Conservation (phyloP, 1,140 invertebrate species). For the Diuraphis noxia region DNA sequence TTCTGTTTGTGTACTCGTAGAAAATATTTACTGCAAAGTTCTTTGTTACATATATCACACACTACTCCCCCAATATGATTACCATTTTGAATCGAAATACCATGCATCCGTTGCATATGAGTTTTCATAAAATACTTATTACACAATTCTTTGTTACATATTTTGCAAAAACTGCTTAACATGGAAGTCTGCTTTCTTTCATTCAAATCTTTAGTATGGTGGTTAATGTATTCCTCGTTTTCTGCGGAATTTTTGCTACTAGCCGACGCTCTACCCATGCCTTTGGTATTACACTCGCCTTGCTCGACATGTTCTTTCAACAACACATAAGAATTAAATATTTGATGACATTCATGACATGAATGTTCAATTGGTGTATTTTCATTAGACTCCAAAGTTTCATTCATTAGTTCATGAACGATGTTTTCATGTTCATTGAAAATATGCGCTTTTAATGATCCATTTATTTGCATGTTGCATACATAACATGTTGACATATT, state of each 20-base stretch:
- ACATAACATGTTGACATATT: not conserved
- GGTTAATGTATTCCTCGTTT: not conserved
- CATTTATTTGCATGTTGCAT: not conserved
- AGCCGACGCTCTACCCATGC: not conserved
- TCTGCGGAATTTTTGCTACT: not conserved
- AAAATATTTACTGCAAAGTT: slow-evolving; percentile 97
- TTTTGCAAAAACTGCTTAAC: slow-evolving; percentile 92
- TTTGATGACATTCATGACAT: not conserved
- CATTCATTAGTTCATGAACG: not conserved
- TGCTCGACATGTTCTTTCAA: not conserved
- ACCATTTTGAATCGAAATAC: slow-evolving; percentile 91
- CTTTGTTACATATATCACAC: slow-evolving; percentile 96
- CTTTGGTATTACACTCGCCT: not conserved
- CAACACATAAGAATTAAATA: not conserved
- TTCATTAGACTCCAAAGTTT: not conserved
- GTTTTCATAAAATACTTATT: slow-evolving; percentile 99
- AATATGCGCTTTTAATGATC: not conserved
- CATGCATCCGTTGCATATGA: slow-evolving; percentile 99
- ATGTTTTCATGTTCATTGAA: not conserved
- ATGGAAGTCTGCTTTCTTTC: slow-evolving; percentile 61
- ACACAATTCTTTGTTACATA: slow-evolving; percentile 98
- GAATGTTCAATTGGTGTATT: not conserved
- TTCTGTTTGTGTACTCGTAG: slow-evolving; percentile 96
- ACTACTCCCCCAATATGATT: slow-evolving; percentile 89
- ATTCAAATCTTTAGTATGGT: not conserved